phyloP scores from a whole-genome alignment of 2,113 vertebrate species.

The Lepus europaeus region DNA sequence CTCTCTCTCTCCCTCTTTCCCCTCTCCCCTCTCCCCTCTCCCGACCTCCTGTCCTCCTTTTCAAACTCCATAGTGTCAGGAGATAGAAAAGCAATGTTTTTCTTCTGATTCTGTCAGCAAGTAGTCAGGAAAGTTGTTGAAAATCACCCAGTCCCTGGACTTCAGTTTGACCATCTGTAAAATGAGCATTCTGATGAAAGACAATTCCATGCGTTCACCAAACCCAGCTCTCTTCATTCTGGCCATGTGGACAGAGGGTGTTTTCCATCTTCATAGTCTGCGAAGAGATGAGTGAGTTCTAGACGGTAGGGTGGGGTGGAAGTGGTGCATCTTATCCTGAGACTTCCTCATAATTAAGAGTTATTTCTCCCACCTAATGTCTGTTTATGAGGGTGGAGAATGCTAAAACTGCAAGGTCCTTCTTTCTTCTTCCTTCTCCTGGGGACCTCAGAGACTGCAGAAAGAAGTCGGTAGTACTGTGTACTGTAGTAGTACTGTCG shows the following conservation, averaged over 20 bases:
- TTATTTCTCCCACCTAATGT: too few relatives aligned
- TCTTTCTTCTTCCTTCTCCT: too few relatives aligned
- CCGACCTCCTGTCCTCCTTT: rapidly evolving
- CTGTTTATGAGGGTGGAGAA: too few relatives aligned
- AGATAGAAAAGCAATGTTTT: background rate
- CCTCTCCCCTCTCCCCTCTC: background rate
- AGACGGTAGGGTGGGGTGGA: background rate
- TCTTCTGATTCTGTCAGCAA: background rate
- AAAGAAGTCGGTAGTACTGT: background rate
- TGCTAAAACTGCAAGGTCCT: background rate
- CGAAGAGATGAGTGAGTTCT: background rate
- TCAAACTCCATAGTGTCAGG: background rate
- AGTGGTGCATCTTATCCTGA: background rate
- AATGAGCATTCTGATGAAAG: background rate
- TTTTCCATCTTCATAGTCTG: background rate
- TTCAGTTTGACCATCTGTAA: background rate
- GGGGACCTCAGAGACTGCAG: background rate
- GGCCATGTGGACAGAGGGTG: background rate
- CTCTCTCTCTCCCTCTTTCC: background rate
- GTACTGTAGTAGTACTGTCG: background rate
- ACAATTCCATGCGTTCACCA: background rate
- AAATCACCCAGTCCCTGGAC: background rate
- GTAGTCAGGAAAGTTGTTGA: background rate
- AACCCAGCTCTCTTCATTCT: background rate
- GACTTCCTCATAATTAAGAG: background rate